These are phyloP conservation scores for Macrophya annulata DNA, from an alignment of 2,888 invertebrate genomes.

Conservation along the genomic window DNA sequence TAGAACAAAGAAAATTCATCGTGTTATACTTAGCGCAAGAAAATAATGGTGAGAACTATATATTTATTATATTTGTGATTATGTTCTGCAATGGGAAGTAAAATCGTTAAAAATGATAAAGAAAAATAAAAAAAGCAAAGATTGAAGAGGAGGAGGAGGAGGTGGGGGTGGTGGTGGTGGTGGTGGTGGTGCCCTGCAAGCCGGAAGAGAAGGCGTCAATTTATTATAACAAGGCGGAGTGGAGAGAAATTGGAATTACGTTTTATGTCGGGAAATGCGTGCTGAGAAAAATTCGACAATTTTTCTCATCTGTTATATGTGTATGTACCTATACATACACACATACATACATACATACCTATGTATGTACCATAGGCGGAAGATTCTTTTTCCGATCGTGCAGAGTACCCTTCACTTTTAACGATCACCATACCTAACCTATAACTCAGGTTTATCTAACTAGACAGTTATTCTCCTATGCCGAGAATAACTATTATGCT, in stretches of 20 bases:
- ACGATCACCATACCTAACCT: slow-evolving; percentile 11
- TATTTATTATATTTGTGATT: too few relatives aligned
- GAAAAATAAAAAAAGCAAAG: background rate
- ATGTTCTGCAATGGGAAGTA: too few relatives aligned
- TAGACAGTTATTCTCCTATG: background rate
- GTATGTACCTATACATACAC: too few relatives aligned
- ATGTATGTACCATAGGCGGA: too few relatives aligned
- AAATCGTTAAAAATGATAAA: too few relatives aligned
- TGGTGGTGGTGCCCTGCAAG: background rate
- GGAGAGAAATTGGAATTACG: background rate
- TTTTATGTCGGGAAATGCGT: background rate
- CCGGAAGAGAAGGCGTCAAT: slow-evolving; percentile 27
- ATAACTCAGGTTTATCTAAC: background rate
- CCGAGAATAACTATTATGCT: too few relatives aligned
- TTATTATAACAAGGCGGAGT: slow-evolving; percentile 43
- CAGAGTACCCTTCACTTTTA: slow-evolving; percentile 24
- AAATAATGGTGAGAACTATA: too few relatives aligned
- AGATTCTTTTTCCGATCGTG: background rate
- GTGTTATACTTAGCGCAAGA: too few relatives aligned
- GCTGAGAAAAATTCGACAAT: slow-evolving; percentile 27
- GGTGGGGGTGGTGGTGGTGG: too few relatives aligned
- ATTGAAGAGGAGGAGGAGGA: background rate
- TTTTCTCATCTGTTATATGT: background rate
- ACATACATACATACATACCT: too few relatives aligned
- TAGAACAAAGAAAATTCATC: too few relatives aligned